Percentiles rank a stretch among this genome's conserved stretches.
Conservation (phyloP, 2,888 invertebrate species). For the Cheilosia grossa region DNA sequence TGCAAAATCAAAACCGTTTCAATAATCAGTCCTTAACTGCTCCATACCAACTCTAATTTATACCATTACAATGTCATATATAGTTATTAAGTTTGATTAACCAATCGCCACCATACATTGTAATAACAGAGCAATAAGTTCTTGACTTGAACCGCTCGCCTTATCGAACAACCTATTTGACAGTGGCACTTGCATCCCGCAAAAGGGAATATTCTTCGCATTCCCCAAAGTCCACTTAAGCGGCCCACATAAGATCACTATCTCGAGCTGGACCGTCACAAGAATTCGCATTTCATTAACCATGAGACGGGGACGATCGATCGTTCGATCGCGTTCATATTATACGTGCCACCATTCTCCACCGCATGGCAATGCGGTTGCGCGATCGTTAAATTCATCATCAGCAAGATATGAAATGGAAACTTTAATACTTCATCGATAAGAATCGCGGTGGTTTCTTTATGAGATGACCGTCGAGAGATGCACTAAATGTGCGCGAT, state of each 20-base stretch:
- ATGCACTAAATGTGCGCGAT: no score
- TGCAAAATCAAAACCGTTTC: no score
- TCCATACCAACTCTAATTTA: no score
- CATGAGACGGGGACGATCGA: not conserved
- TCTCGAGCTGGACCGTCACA: conserved; percentile 25
- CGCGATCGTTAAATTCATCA: conserved; percentile 55
- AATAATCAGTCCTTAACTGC: no score
- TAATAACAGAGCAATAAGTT: conserved; percentile 8
- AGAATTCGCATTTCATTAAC: conserved; percentile 29
- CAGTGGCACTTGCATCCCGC: conserved; percentile 47
- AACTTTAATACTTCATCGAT: conserved; percentile 36
- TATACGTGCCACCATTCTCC: conserved; percentile 14
- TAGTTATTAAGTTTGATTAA: not conserved
- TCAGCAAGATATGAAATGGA: conserved; percentile 50
- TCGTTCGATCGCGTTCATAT: conserved; percentile 15
- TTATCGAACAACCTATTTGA: conserved; percentile 33
- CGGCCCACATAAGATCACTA: conserved; percentile 49
- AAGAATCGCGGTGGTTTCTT: conserved; percentile 4
- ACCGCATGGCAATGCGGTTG: not conserved
- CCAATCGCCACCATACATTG: conserved; percentile 5
- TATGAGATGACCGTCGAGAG: conserved; percentile 8
- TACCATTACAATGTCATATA: no score
- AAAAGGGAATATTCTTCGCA: conserved; percentile 14
- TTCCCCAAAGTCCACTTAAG: conserved; percentile 32
- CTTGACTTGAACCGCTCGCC: not conserved